Conservation (phyloP, 2,888 invertebrate species). For the Spodoptera littoralis region DNA sequence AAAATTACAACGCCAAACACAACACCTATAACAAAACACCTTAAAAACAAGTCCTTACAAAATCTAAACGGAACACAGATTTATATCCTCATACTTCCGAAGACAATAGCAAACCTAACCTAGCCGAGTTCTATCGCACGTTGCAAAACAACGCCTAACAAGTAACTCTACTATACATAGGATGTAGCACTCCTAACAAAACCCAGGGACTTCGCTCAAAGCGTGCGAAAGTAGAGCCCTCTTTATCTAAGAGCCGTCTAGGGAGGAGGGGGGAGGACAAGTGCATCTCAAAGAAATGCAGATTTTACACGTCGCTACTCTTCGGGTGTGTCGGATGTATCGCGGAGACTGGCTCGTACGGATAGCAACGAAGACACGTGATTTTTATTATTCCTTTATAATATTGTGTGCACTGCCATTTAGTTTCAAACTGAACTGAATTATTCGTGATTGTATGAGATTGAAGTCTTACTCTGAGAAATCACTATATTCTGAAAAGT, state of each 20-base stretch:
- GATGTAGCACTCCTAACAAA: constrained; percentile 73
- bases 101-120: constrained; percentile 65
- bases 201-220: constrained; percentile 82
- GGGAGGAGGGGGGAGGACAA: constrained; percentile 76
- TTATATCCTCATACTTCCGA: constrained; percentile 44
- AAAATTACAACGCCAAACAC: neutral
- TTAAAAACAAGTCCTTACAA: constrained; percentile 9
- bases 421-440: too few species aligned
- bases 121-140: constrained; percentile 61
- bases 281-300: constrained; percentile 89
- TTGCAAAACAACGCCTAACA: constrained; percentile 67
- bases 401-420: neutral
- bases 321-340: constrained; percentile 83
- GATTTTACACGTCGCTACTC: constrained; percentile 89
- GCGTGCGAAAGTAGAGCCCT: constrained; percentile 86
- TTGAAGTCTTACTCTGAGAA: too few species aligned
- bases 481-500: too few species aligned
- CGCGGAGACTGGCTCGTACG: constrained; percentile 66
- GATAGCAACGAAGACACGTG: constrained; percentile 52
- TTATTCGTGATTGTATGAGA: too few species aligned
- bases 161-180: constrained; percentile 60
- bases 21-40: neutral
- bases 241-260: constrained; percentile 84
- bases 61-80: constrained; percentile 36
- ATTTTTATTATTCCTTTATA: neutral